A percentile compares a stretch with the other conserved stretches of the same genome.
These are phyloP conservation scores for Tragelaphus imberbis DNA, from an alignment of 2,113 vertebrate species.

Conservation along the genomic window DNA sequence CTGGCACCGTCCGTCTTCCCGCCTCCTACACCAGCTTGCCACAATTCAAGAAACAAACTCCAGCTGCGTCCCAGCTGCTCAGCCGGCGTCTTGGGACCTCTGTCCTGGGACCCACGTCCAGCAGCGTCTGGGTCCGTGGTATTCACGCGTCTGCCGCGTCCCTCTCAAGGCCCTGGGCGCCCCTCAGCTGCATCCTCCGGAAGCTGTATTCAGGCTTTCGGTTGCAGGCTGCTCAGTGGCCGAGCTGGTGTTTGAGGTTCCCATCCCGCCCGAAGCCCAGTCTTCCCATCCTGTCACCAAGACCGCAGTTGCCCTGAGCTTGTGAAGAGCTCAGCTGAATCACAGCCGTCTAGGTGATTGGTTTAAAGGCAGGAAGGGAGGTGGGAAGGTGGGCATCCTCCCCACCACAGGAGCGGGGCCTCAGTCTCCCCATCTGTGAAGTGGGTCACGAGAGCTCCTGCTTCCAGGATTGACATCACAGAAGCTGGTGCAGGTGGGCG, in stretches of 20 bases:
- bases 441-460: not conserved
- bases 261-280: not conserved
- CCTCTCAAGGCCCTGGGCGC: not conserved
- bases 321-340: not conserved
- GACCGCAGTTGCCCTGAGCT: not conserved
- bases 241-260: not conserved
- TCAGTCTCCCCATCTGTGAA: not conserved
- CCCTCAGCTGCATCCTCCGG: not conserved
- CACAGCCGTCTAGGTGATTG: not conserved
- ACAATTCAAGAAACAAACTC: not conserved
- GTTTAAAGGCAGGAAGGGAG: not conserved
- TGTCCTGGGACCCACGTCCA: accelerated
- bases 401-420: not conserved
- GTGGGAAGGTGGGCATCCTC: not conserved
- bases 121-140: not conserved
- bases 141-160: accelerated
- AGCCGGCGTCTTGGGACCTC: not conserved
- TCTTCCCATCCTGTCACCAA: not conserved
- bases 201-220: not conserved
- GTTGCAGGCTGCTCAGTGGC: not conserved
- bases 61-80: not conserved
- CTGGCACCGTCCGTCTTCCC: not conserved
- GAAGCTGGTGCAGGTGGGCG: accelerated
- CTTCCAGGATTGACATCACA: not conserved
- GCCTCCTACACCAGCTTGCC: accelerated